Percentiles rank a stretch among this genome's conserved stretches.
Conservation (phyloP, 1,140 invertebrate species). For the Theocolax elegans region DNA sequence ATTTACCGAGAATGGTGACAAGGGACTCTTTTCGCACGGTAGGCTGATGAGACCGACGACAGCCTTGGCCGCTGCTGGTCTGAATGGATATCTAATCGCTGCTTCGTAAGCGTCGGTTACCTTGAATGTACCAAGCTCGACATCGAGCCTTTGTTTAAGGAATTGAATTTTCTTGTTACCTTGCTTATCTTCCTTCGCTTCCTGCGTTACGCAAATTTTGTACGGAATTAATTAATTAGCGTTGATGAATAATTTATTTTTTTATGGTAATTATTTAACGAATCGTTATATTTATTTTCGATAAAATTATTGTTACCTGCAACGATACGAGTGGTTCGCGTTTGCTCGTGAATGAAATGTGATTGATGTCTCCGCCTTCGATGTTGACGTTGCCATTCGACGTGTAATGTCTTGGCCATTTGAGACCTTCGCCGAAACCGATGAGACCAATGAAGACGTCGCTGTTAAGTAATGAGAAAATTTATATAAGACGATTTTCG, state of each 20-base stretch:
- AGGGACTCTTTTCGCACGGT: conserved; percentile 60
- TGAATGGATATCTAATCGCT: conserved; percentile 72
- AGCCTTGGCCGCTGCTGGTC: conserved; percentile 70
- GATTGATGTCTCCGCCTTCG: conserved; percentile 67
- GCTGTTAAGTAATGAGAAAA: conserved; percentile 50
- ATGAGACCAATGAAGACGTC: conserved; percentile 72
- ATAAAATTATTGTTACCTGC: conserved; percentile 44
- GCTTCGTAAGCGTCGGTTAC: conserved; percentile 68
- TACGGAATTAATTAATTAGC: no score
- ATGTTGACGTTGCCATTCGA: conserved; percentile 69
- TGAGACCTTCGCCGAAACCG: conserved; percentile 69
- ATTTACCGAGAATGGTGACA: conserved; percentile 60
- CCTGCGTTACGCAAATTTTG: conserved; percentile 47
- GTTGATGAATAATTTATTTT: no score
- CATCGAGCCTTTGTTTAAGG: conserved; percentile 53
- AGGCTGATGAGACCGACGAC: conserved; percentile 67
- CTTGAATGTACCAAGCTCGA: conserved; percentile 60
- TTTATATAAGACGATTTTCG: neutral
- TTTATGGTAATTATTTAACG: no score
- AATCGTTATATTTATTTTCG: no score
- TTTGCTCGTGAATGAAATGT: conserved; percentile 62
- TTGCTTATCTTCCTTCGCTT: conserved; percentile 51
- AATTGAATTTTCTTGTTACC: conserved; percentile 48
- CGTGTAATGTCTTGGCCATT: conserved; percentile 71
- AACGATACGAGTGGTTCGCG: conserved; percentile 47